Conservation (phyloP, 1,140 invertebrate genomes). For the Caerostris darwini region DNA sequence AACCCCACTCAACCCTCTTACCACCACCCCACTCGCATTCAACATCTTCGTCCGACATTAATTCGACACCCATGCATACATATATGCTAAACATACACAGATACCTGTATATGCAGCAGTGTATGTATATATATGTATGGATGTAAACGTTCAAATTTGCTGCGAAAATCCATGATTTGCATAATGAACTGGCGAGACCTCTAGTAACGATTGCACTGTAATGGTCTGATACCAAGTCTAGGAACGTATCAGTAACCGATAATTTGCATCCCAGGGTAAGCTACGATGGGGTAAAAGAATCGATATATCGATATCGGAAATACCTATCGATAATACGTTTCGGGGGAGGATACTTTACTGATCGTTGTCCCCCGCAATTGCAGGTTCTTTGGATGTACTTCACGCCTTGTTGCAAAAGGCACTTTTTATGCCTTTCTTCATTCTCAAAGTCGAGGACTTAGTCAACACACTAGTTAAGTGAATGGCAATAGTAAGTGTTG, state of each 20-base stretch:
- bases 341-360: slow-evolving; percentile 47
- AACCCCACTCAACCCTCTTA: neutral
- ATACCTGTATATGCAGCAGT: neutral
- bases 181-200: slow-evolving; percentile 74
- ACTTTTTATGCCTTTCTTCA: slow-evolving; percentile 64
- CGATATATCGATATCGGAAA: slow-evolving; percentile 74
- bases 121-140: neutral
- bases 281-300: slow-evolving; percentile 17
- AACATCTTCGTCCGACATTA: neutral
- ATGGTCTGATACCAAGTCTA: slow-evolving; percentile 65
- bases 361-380: slow-evolving; percentile 18
- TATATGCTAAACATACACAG: slow-evolving; percentile 27
- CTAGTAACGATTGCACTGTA: slow-evolving; percentile 67
- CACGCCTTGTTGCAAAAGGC: slow-evolving; percentile 48
- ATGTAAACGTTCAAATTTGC: slow-evolving; percentile 57
- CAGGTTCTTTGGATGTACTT: slow-evolving; percentile 30
- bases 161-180: slow-evolving; percentile 75
- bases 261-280: slow-evolving; percentile 60
- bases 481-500: neutral
- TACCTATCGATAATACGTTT: slow-evolving; percentile 74
- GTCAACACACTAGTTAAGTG: neutral
- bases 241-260: slow-evolving; percentile 71
- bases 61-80: slow-evolving; percentile 43
- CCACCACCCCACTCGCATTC: slow-evolving; percentile 18
- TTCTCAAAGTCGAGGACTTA: neutral